Percentiles rank a stretch among this genome's conserved stretches.
phyloP scores from a whole-genome alignment of 1,140 invertebrate genomes.

The Belonocnema kinseyi region DNA sequence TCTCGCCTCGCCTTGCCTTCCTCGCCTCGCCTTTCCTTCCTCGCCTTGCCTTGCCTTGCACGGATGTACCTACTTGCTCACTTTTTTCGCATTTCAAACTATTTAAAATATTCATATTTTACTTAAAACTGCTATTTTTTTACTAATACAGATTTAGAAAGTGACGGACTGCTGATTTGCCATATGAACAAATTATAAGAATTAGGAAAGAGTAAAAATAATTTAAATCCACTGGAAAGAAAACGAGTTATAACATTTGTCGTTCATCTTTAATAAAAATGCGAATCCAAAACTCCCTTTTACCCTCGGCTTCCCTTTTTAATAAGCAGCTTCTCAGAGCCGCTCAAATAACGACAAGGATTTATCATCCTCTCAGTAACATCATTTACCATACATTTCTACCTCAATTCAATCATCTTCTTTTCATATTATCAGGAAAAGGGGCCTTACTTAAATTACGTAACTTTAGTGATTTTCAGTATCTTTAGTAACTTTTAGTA shows the following conservation, averaged over 20 bases:
- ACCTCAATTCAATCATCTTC: neutral
- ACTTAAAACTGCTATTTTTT: too few relatives aligned
- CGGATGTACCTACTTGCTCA: too few relatives aligned
- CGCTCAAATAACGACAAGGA: neutral
- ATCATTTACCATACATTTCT: conserved; percentile 10
- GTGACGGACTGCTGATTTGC: too few relatives aligned
- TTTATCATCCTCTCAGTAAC: conserved; percentile 18
- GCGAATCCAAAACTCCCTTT: conserved; percentile 11
- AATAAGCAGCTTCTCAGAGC: neutral
- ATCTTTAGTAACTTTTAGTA: too few relatives aligned
- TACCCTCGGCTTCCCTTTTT: conserved; percentile 15
- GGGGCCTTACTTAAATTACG: neutral
- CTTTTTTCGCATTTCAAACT: too few relatives aligned
- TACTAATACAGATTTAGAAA: too few relatives aligned
- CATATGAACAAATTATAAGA: neutral
- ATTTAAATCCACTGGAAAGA: neutral
- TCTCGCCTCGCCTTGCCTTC: too few relatives aligned
- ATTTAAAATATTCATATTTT: too few relatives aligned
- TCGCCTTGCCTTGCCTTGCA: too few relatives aligned
- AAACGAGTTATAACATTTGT: neutral
- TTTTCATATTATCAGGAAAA: neutral
- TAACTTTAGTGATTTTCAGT: too few relatives aligned
- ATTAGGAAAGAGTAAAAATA: neutral
- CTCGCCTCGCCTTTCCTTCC: too few relatives aligned
- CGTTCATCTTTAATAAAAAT: neutral